phyloP scores from a whole-genome alignment of 2,888 invertebrate genomes.

The Glaucopsyche alexis region DNA sequence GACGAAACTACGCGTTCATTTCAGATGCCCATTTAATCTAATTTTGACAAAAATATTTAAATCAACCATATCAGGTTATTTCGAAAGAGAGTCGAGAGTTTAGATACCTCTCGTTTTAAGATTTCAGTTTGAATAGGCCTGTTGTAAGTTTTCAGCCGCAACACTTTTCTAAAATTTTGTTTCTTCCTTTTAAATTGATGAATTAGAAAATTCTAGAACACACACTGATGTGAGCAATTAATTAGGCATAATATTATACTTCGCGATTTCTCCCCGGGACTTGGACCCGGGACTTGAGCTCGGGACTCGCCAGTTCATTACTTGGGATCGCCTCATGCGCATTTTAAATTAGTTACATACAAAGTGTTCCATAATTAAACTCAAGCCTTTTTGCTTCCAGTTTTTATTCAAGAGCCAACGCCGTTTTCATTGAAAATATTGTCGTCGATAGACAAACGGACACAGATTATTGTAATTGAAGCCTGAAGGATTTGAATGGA shows the following conservation, averaged over 20 bases:
- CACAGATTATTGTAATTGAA: no score
- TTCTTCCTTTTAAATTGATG: no score
- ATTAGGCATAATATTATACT: neutral
- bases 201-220: neutral
- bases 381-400: neutral
- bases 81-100: no score
- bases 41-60: no score
- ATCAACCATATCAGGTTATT: no score
- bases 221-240: neutral
- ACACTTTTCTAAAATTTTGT: no score
- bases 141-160: no score
- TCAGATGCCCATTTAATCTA: no score
- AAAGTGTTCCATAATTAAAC: slow-evolving; percentile 40
- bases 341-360: slow-evolving; percentile 42
- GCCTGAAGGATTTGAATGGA: no score
- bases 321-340: slow-evolving; percentile 38
- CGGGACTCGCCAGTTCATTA: neutral
- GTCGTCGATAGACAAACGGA: neutral
- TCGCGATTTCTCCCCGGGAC: neutral
- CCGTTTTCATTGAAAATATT: neutral
- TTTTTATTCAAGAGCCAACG: neutral
- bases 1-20: no score
- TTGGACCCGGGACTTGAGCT: neutral
- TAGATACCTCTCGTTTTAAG: no score
- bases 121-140: no score